Percentiles rank a stretch among this genome's conserved stretches.
These are phyloP conservation scores for Mystacides longicornis DNA, from an alignment of 2,888 invertebrate species.

Conservation along the genomic window DNA sequence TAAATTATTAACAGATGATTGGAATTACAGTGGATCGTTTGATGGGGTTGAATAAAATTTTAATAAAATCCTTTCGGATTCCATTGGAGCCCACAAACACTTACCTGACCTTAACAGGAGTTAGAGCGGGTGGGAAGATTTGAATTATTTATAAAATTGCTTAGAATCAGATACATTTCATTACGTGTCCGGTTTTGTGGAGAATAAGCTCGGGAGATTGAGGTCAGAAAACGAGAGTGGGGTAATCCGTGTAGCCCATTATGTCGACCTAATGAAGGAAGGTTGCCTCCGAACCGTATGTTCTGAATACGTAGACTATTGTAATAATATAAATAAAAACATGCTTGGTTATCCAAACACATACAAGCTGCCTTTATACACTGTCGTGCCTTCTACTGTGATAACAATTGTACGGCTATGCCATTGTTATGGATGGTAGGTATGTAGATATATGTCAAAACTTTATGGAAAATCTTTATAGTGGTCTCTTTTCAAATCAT, in stretches of 20 bases:
- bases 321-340: neutral
- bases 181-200: conserved; percentile 13
- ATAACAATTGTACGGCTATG: neutral
- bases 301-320: neutral
- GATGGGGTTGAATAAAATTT: too few species aligned
- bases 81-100: too few species aligned
- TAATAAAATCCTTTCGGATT: too few species aligned
- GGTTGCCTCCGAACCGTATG: neutral
- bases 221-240: neutral
- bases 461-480: too few species aligned
- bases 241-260: conserved; percentile 6
- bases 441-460: neutral
- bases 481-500: too few species aligned
- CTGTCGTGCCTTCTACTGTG: neutral
- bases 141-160: conserved; percentile 15
- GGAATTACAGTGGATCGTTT: too few species aligned
- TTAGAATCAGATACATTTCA: conserved; percentile 11
- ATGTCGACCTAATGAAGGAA: neutral
- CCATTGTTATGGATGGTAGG: neutral
- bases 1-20: too few species aligned
- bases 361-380: neutral
- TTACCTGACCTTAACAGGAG: neutral
- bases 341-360: too few species aligned
- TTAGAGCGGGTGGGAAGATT: neutral
- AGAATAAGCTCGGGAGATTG: neutral